Evolutionary conservation across 2,113 vertebrate species (phyloP), one percentile per base, ranked within the genome.

Genomic region (Cebus imitator): DNA sequence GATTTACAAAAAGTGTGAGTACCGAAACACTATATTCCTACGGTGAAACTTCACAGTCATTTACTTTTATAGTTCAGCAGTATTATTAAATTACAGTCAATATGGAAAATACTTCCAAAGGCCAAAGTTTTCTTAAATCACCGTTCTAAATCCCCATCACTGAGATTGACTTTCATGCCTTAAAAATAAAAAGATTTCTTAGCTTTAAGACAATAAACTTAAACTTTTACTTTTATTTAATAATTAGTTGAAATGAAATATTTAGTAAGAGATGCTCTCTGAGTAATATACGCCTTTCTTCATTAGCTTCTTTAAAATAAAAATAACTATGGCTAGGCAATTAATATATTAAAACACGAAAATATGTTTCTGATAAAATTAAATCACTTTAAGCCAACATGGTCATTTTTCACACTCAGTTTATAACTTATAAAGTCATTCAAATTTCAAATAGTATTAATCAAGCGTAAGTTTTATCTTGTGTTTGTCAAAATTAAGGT

Each of bases 231-330:
- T 25, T 93, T 94, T 83, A 64, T 64, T 64, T 64, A 64, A 64
- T 88, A 93, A 95, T 94, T 55, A 87, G n/a, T 5, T 18, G 23
- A 94, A 72, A 66, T 58, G 10, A 91, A 94, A 91, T 68, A 93
- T 37, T 89, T 76, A 87, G 21, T 68, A 68, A 86, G 58, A 45
- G 43, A 27, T 35, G 43, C 3, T 2, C 17, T n/a, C 8, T 75
- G 45, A 61, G 58, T 48, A 27, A n/a, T 48, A 14, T 7, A 18
- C 23, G 12, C 13, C 8, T 35, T 87, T 23, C 9, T 45, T 87
- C 64, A 21, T 83, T 58, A 91, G 23, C 8, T 32, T 64, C 14
- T 78, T 84, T 58, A 72, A 76, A 84, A 79, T 58, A 81, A 73
- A 66, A 8, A 61, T 32, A 88, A 58, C 9, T 21, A 25, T 8